phyloP scores from a whole-genome alignment of 2,797 vertebrate species.

The Sebastolobus altivelis region DNA sequence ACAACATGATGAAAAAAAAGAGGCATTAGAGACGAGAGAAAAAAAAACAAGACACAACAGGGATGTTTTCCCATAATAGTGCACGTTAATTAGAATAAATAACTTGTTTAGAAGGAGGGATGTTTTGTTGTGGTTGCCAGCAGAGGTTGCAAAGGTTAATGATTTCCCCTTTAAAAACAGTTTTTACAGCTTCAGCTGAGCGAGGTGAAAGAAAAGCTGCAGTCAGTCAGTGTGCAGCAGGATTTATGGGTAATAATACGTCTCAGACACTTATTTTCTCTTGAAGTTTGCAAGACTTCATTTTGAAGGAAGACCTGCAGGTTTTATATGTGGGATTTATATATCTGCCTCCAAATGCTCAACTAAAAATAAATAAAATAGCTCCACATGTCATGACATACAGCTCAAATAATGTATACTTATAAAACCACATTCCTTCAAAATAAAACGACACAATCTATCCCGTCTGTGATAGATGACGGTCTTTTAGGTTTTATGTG shows the following conservation, averaged over 20 bases:
- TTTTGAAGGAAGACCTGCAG: background rate
- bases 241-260: background rate
- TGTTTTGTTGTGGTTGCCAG: background rate
- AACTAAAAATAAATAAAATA: background rate
- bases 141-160: background rate
- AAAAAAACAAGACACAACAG: too few relatives aligned
- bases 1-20: background rate
- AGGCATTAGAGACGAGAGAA: rapidly evolving
- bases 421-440: background rate
- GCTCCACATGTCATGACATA: background rate
- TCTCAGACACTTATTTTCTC: background rate
- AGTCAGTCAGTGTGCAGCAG: background rate
- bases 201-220: conserved; percentile 4
- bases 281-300: background rate
- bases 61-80: background rate
- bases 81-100: background rate
- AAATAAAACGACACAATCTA: background rate
- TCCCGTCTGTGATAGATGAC: background rate
- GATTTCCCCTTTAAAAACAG: background rate
- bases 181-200: conserved; percentile 21
- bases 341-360: background rate
- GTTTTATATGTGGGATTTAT: background rate
- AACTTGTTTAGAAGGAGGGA: background rate
- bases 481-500: background rate
- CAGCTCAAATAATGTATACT: background rate